phyloP scores from a whole-genome alignment of 2,797 vertebrate species.

The Pseudomugil gertrudae region DNA sequence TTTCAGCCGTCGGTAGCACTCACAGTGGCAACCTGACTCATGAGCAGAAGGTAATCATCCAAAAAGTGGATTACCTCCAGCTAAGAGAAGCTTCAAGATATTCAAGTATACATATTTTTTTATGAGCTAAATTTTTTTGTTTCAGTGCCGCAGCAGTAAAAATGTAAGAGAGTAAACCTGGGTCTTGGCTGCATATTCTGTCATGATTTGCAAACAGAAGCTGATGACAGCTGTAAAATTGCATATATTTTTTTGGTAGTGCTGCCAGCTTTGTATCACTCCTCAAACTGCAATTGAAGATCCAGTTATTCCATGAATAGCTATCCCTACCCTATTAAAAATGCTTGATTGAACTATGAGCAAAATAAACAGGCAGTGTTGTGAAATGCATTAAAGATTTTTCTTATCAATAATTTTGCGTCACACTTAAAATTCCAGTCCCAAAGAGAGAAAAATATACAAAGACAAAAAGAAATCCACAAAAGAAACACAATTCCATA shows the following conservation, averaged over 20 bases:
- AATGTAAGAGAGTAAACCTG: no score
- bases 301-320: background rate
- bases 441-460: no score
- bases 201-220: background rate
- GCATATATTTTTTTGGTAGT: background rate
- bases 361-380: background rate
- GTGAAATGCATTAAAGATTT: background rate
- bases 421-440: no score
- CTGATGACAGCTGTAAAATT: background rate
- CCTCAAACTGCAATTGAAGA: background rate
- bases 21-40: conserved; percentile 13
- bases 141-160: no score
- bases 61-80: conserved; percentile 67
- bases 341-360: background rate
- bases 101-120: conserved; percentile 29
- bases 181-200: no score
- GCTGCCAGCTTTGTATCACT: background rate
- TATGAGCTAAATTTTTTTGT: no score
- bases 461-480: background rate
- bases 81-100: conserved; percentile 32
- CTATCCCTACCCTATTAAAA: background rate
- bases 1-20: conserved; percentile 9
- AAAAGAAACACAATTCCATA: background rate
- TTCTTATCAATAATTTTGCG: background rate
- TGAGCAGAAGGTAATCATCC: conserved; percentile 67